A percentile compares a stretch with the other conserved stretches of the same genome.
These are phyloP conservation scores for Icerya purchasi DNA, from an alignment of 2,888 invertebrate species.

Conservation along the genomic window DNA sequence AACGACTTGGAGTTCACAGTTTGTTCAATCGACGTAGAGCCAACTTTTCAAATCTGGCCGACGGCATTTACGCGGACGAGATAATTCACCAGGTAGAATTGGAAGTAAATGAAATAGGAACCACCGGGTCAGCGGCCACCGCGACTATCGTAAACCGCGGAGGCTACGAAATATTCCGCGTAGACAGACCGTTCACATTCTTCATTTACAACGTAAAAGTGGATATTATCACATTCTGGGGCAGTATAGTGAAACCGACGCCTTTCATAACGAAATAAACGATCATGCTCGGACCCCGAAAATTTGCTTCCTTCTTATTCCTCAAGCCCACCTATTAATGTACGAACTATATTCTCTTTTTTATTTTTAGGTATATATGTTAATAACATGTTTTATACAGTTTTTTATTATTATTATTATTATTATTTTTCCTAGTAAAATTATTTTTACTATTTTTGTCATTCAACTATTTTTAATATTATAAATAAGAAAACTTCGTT, in stretches of 20 bases:
- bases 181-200: slow-evolving; percentile 29
- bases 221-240: slow-evolving; percentile 28
- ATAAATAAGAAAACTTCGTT: not conserved
- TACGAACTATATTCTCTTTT: slow-evolving; percentile 1
- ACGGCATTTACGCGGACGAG: slow-evolving; percentile 20
- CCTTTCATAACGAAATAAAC: slow-evolving; percentile 7
- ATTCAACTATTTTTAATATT: not conserved
- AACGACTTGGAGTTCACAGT: slow-evolving; percentile 35
- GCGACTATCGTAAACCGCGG: slow-evolving; percentile 25
- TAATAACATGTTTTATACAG: too few relatives aligned
- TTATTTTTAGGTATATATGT: too few relatives aligned
- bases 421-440: not conserved
- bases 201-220: slow-evolving; percentile 28
- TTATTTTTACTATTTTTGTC: not conserved
- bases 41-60: slow-evolving; percentile 31
- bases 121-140: slow-evolving; percentile 29
- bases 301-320: too few relatives aligned
- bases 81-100: slow-evolving; percentile 30
- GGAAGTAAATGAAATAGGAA: slow-evolving; percentile 29
- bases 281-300: too few relatives aligned
- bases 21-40: slow-evolving; percentile 38
- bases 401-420: slow-evolving; percentile 13
- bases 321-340: too few relatives aligned
- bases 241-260: slow-evolving; percentile 18
- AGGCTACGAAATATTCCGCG: slow-evolving; percentile 24